Evolutionary conservation across 2,797 vertebrate species (phyloP).

Genomic region (Protosalanx chinensis): DNA sequence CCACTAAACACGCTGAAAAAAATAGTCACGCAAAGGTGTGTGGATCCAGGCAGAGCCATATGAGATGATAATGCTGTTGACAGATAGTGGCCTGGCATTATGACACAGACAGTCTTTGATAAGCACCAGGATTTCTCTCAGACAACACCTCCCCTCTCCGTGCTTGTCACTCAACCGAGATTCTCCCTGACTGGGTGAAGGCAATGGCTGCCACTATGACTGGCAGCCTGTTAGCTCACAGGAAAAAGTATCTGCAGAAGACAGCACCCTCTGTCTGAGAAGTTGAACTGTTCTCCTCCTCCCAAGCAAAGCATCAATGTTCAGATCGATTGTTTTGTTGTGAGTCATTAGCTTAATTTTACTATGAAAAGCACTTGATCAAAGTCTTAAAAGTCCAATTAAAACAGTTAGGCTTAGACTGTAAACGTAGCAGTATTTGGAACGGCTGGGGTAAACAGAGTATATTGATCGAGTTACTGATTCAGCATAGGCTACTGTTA

Average conservation of each 20-base stretch:
- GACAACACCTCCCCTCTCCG: slow-evolving; percentile 5
- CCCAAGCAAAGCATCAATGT: slow-evolving; percentile 34
- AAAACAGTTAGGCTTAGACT: slow-evolving; percentile 24
- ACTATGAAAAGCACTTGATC: slow-evolving; percentile 37
- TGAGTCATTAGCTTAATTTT: slow-evolving; percentile 37
- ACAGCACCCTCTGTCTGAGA: slow-evolving; percentile 14
- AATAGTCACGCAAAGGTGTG: too few relatives aligned
- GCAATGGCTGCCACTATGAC: slow-evolving; percentile 29
- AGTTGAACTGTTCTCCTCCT: slow-evolving; percentile 11
- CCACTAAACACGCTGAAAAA: neutral
- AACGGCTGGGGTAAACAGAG: slow-evolving; percentile 13
- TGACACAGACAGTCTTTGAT: neutral
- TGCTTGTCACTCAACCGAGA: slow-evolving; percentile 14
- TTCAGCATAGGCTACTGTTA: slow-evolving; percentile 11
- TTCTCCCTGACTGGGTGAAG: slow-evolving; percentile 14
- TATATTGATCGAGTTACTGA: slow-evolving; percentile 29
- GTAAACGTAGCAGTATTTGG: slow-evolving; percentile 34
- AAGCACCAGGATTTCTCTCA: slow-evolving; percentile 1
- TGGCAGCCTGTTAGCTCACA: slow-evolving; percentile 50
- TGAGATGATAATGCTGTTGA: too few relatives aligned
- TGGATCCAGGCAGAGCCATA: too few relatives aligned
- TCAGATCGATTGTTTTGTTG: slow-evolving; percentile 42
- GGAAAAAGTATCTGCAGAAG: slow-evolving; percentile 16
- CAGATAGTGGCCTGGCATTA: neutral
- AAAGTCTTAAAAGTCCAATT: slow-evolving; percentile 37